These are phyloP conservation scores for Smutsia gigantea DNA, from an alignment of 2,797 vertebrate species.

Conservation along the genomic window DNA sequence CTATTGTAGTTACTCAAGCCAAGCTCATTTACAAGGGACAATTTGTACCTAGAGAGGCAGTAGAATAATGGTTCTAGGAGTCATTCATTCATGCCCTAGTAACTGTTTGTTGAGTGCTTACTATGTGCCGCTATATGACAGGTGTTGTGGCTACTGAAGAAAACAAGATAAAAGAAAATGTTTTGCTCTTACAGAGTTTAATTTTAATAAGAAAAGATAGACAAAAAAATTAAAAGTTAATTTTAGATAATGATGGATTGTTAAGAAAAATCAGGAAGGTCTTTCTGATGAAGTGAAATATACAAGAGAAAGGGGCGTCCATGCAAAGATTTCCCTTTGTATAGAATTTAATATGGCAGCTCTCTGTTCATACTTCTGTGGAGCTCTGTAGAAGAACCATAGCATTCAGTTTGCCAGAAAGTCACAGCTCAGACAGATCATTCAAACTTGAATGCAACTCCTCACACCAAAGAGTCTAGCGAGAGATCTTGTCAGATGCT, in stretches of 20 bases:
- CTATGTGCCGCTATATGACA: background rate
- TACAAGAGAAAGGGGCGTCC: background rate
- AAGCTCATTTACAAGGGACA: constrained; percentile 5
- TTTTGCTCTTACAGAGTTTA: background rate
- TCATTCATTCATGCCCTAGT: background rate
- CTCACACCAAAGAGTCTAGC: background rate
- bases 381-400: background rate
- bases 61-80: background rate
- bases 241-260: background rate
- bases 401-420: background rate
- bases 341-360: background rate
- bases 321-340: background rate
- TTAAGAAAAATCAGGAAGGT: background rate
- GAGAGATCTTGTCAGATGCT: background rate
- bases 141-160: background rate
- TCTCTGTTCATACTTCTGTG: background rate
- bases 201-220: background rate
- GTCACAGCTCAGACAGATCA: background rate
- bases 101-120: background rate
- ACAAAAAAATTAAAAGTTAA: background rate
- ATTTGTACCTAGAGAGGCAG: background rate
- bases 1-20: background rate
- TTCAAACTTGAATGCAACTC: background rate
- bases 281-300: background rate
- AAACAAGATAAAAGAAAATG: background rate